Evolutionary conservation across 1,140 invertebrate species (phyloP).

Genomic region (Odontomachus brunneus): DNA sequence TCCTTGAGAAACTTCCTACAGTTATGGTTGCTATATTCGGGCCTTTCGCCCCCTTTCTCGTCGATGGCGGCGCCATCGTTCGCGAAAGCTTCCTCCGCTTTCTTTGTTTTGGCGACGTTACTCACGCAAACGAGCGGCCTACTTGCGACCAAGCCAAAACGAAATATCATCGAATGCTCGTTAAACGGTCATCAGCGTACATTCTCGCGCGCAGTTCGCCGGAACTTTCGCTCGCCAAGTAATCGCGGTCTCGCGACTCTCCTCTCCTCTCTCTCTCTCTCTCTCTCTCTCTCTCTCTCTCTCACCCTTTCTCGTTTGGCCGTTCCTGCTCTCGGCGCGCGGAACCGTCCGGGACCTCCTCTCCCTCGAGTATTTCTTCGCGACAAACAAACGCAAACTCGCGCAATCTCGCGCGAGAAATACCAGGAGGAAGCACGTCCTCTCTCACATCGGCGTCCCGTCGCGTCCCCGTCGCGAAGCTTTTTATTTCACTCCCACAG

Average conservation of each 20-base stretch:
- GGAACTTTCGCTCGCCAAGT: slow-evolving; percentile 17
- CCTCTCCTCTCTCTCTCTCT: not conserved
- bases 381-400: slow-evolving; percentile 29
- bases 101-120: slow-evolving; percentile 41
- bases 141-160: slow-evolving; percentile 55
- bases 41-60: not conserved
- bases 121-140: slow-evolving; percentile 43
- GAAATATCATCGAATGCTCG: slow-evolving; percentile 79
- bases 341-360: not conserved
- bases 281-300: slow-evolving; percentile 6
- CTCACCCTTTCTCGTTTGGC: slow-evolving; percentile 31
- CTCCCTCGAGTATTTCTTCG: slow-evolving; percentile 17
- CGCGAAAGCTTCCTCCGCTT: slow-evolving; percentile 2
- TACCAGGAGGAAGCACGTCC: slow-evolving; percentile 10
- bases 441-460: slow-evolving; percentile 31
- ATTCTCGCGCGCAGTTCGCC: slow-evolving; percentile 37
- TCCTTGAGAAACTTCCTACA: slow-evolving; percentile 56
- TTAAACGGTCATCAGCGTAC: slow-evolving; percentile 75
- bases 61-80: slow-evolving; percentile 11
- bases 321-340: too few relatives aligned
- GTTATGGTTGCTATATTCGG: slow-evolving; percentile 35
- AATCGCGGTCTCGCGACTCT: slow-evolving; percentile 46
- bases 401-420: slow-evolving; percentile 29
- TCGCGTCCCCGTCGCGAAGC: not conserved
- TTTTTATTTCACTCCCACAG: slow-evolving; percentile 57